A percentile compares a stretch with the other conserved stretches of the same genome.
These are phyloP conservation scores for Bugula neritina DNA, from an alignment of 2,888 invertebrate genomes.

Conservation along the genomic window DNA sequence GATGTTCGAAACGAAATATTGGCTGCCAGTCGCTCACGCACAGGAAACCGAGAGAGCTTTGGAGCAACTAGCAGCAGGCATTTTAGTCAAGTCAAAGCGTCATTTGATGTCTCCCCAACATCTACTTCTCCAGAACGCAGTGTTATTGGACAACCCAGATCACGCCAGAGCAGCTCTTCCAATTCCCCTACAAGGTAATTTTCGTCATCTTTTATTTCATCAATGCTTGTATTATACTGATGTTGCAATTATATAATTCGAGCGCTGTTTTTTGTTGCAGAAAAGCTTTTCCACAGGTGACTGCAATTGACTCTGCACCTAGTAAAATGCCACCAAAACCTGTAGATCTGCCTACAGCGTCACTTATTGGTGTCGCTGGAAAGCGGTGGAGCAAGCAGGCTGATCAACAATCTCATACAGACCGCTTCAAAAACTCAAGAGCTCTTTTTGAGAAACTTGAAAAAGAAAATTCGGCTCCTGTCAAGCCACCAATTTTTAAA, in stretches of 20 bases:
- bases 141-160: neutral
- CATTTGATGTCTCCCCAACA: slow-evolving; percentile 18
- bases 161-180: neutral
- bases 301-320: too few relatives aligned
- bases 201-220: neutral
- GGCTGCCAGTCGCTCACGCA: slow-evolving; percentile 15
- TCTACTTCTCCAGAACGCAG: neutral
- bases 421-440: slow-evolving; percentile 47
- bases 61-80: neutral
- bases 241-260: neutral
- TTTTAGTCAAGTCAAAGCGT: slow-evolving; percentile 18
- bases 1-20: slow-evolving; percentile 25
- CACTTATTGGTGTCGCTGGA: neutral
- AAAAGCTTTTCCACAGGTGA: neutral
- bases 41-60: neutral
- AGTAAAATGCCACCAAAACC: too few relatives aligned
- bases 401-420: slow-evolving; percentile 45
- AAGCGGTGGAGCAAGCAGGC: slow-evolving; percentile 29
- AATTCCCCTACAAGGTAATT: slow-evolving; percentile 5
- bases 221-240: neutral
- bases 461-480: slow-evolving; percentile 36
- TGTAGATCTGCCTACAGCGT: neutral
- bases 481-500: slow-evolving; percentile 13
- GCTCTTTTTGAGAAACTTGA: slow-evolving; percentile 51
- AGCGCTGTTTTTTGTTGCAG: neutral